Evolutionary conservation across 1,140 invertebrate species (phyloP).

Genomic region (Pachypeltis micranthus): DNA sequence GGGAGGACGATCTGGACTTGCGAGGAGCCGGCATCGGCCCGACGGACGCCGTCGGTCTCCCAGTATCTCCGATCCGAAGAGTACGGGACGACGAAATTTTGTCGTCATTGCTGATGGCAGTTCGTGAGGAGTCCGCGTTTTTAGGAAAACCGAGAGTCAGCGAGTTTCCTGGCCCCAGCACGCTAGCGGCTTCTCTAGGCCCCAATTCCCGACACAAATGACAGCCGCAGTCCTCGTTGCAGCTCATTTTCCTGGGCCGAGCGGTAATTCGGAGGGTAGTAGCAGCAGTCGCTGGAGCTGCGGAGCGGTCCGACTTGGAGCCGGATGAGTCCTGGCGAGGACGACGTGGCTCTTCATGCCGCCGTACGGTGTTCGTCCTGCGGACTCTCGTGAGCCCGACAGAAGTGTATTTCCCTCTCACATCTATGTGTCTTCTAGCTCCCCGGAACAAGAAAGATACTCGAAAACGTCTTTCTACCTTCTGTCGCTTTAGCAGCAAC

Average conservation of each 20-base stretch:
- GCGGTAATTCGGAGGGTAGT: conserved; percentile 20
- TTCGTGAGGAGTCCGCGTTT: background rate
- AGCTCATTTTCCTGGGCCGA: conserved; percentile 35
- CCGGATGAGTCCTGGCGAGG: background rate
- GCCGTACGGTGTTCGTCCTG: conserved; percentile 16
- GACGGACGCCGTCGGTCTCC: conserved; percentile 24
- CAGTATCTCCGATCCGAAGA: conserved; percentile 17
- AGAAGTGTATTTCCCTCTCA: background rate
- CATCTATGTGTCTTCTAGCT: background rate
- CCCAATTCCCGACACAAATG: conserved; percentile 45
- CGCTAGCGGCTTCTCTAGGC: conserved; percentile 25
- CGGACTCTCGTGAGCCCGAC: background rate
- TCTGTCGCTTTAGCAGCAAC: background rate
- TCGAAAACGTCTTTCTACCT: background rate
- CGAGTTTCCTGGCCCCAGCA: conserved; percentile 16
- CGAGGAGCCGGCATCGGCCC: conserved; percentile 33
- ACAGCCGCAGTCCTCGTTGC: conserved; percentile 43
- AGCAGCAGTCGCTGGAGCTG: conserved; percentile 16
- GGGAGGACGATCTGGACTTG: background rate
- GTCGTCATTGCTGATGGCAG: background rate
- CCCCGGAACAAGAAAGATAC: background rate
- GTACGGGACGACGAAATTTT: no score
- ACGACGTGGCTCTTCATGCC: conserved; percentile 20
- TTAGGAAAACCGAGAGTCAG: background rate
- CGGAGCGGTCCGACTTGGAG: conserved; percentile 19